phyloP scores from a whole-genome alignment of 2,113 vertebrate species.

The Pantherophis guttatus region DNA sequence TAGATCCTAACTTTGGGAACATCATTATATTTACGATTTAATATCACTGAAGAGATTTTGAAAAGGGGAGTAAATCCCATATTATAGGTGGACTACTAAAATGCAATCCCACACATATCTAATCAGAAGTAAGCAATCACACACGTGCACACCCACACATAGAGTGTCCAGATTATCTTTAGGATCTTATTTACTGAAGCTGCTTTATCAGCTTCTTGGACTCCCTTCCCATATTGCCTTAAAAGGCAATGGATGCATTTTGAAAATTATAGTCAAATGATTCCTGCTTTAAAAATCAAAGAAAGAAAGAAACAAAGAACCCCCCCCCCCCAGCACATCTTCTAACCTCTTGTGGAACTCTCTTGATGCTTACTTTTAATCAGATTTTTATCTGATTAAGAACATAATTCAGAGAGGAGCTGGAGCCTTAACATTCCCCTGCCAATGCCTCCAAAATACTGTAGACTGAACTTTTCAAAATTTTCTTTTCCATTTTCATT shows the following conservation, averaged over 20 bases:
- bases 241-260: conserved; percentile 21
- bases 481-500: neutral
- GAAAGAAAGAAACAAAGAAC: neutral
- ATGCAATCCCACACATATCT: neutral
- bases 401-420: neutral
- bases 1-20: neutral
- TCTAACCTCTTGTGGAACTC: conserved; percentile 15
- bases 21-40: neutral
- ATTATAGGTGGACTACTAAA: neutral
- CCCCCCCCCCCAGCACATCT: neutral
- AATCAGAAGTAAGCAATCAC: neutral
- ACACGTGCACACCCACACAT: neutral
- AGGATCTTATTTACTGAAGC: neutral
- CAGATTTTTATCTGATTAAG: neutral
- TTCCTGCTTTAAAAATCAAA: neutral
- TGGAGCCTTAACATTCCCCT: conserved; percentile 4
- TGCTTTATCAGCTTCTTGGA: neutral
- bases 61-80: neutral
- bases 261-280: conserved; percentile 46
- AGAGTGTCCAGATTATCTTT: neutral
- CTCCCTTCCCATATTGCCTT: neutral
- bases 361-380: conserved; percentile 19
- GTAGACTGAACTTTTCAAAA: conserved; percentile 5
- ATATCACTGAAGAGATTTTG: neutral
- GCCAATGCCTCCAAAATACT: neutral